Evolutionary conservation across 2,888 invertebrate genomes (phyloP), one percentile per base, ranked within the genome.

Genomic region (Rutpela maculata): DNA sequence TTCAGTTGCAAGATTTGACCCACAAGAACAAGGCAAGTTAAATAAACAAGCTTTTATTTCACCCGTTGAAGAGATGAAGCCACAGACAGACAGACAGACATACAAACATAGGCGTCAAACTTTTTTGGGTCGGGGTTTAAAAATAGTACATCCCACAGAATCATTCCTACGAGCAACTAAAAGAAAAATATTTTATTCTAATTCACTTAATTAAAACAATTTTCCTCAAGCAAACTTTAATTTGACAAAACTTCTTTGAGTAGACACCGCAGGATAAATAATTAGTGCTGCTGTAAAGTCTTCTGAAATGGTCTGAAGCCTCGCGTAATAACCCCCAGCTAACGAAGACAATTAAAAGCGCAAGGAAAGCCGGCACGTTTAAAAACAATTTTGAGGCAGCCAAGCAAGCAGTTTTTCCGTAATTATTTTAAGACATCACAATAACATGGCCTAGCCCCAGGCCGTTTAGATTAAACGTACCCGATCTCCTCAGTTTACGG

Each of bases 321-420:
- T 50, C 50, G 15, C 50, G n/a, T 50, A 17, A 50, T 50, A 50
- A 5, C 62, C 62, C 3, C 31, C 17, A 26, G 62, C 62, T n/a
- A 62, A 62, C 12, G 62, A 26, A 62, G n/a, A 62, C 31, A 62
- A 62, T 62, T 62, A 26, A 62, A 62, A 62, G 22, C 11, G 62
- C 62, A 31, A 62, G 26, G 15, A 26, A 62, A n/a, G 26, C 62
- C n/a, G 26, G 50, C 50, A 50, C 50, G 50, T 50, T 50, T 50
- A 50, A 50, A 50, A 50, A 50, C 50, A 50, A 50, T 50, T 50
- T 50, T 50, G 50, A 50, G 50, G 50, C 50, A 50, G 50, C 50
- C 50, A 50, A 50, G 50, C 50, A 50, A n/a, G 50, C 50, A 50
- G 50, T 50, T 50, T 50, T 50, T 50, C 50, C 50, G 15, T 50